phyloP scores from a whole-genome alignment of 2,113 vertebrate species.

The Rhodinocichla rosea region DNA sequence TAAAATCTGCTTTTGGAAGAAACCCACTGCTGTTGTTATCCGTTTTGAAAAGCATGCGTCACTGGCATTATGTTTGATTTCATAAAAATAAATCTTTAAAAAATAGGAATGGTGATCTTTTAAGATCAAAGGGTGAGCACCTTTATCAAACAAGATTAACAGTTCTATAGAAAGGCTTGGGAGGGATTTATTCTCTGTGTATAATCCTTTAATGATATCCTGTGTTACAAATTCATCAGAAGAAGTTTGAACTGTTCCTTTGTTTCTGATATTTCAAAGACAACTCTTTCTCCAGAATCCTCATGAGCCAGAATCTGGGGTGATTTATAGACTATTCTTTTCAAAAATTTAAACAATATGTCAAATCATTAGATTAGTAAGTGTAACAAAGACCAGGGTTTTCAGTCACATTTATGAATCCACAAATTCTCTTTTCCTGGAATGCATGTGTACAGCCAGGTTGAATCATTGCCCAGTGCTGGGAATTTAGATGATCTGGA shows the following conservation, averaged over 20 bases:
- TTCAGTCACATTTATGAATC: background rate
- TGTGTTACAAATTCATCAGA: background rate
- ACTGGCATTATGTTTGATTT: background rate
- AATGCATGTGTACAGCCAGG: background rate
- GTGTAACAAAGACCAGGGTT: background rate
- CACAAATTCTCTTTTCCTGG: background rate
- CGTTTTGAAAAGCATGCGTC: background rate
- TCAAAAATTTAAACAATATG: background rate
- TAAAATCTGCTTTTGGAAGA: background rate
- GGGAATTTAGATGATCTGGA: background rate
- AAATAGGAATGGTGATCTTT: background rate
- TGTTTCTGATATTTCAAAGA: slow-evolving; percentile 10
- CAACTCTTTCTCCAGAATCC: background rate
- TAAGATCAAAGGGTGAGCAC: slow-evolving; percentile 18
- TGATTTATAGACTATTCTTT: background rate
- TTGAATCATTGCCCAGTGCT: background rate
- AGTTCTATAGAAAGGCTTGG: background rate
- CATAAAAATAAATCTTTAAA: slow-evolving; percentile 13
- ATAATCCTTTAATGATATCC: slow-evolving; percentile 19
- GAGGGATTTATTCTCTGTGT: background rate
- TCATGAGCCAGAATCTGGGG: background rate
- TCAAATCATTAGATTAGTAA: background rate
- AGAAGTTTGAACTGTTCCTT: background rate
- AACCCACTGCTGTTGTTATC: background rate
- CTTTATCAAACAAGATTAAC: slow-evolving; percentile 21